Evolutionary conservation across 2,888 invertebrate genomes (phyloP), one percentile per base, ranked within the genome.

Genomic region (Drosophila maculinotata): DNA sequence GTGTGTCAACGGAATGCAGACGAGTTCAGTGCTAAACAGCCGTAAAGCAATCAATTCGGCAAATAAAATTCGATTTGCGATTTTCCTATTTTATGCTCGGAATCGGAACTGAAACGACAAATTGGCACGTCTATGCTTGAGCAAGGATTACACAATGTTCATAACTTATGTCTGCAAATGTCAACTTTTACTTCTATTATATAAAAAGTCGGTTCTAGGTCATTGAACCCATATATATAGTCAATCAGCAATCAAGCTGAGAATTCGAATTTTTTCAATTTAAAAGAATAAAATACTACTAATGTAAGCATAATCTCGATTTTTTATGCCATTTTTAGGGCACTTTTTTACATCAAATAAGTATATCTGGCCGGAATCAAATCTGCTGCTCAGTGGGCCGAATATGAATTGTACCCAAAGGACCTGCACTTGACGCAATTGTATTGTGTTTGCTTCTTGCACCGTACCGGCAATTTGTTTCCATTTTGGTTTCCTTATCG

Each of bases 11-110:
- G 53, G 6, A 25, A 33, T 10, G 26, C 36, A 54, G 38, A 7
- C n/a, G 52, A 39, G 39, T 57, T 53, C 23, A 39, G 25, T 62
- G 67, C 74, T 87, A 87, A 87, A 85, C 75, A 86, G 84, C 87
- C 83, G 88, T 88, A 67, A 83, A 83, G 84, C 87, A 88, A 87
- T 72, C 84, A 76, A 72, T 72, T 69, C 74, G 65, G 62, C 81
- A 83, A 87, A 86, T 82, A 82, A 82, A 87, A 83, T 87, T 83
- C 85, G 86, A 83, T 88, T 66, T 63, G 72, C 66, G 68, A 84
- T 73, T 60, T 63, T 65, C 48, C 60, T 56, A 70, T 74, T 69
- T 51, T 31, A 14, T 26, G 15, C 66, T 67, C 45, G 59, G 39
- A 45, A 38, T 52, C 45, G 58, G 25, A 57, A 70, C 60, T 51